These are phyloP conservation scores for Kuschelorhynchus macadamiae DNA, from an alignment of 2,888 invertebrate species.

Conservation along the genomic window DNA sequence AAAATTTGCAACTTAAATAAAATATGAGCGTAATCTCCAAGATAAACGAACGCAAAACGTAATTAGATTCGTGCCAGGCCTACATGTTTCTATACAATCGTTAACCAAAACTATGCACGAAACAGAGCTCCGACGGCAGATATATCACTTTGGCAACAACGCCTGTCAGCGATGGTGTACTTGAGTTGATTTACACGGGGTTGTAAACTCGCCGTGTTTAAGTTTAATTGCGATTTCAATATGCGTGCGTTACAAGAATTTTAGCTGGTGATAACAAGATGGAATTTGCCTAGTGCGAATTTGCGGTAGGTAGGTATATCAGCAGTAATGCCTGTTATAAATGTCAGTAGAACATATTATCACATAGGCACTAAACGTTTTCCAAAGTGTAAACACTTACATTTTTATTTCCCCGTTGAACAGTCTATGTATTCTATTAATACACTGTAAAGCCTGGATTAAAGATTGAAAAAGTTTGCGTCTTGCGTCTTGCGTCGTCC, in stretches of 20 bases:
- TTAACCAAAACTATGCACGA: slow-evolving; percentile 40
- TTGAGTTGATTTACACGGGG: slow-evolving; percentile 43
- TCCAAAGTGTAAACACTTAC: too few relatives aligned
- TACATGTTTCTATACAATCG: slow-evolving; percentile 39
- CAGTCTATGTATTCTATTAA: too few relatives aligned
- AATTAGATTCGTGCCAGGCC: slow-evolving; percentile 44
- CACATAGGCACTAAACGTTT: too few relatives aligned
- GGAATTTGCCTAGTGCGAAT: slow-evolving; percentile 1
- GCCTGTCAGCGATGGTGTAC: slow-evolving; percentile 44
- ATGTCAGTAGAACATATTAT: not conserved
- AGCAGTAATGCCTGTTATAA: not conserved
- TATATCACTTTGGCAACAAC: slow-evolving; percentile 47
- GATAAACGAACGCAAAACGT: slow-evolving; percentile 4
- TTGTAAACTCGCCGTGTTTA: slow-evolving; percentile 34
- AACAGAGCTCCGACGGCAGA: slow-evolving; percentile 28
- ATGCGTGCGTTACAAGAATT: slow-evolving; percentile 32
- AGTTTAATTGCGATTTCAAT: slow-evolving; percentile 42
- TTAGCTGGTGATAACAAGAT: slow-evolving; percentile 24
- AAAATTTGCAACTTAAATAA: too few relatives aligned
- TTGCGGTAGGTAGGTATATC: slow-evolving; percentile 1
- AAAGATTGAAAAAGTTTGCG: too few relatives aligned
- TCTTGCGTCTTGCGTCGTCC: too few relatives aligned
- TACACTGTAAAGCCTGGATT: too few relatives aligned
- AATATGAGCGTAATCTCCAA: too few relatives aligned
- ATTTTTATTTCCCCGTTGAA: too few relatives aligned